Percentiles rank a stretch among this genome's conserved stretches.
These are phyloP conservation scores for Scomber japonicus DNA, from an alignment of 2,113 vertebrate genomes.

Conservation along the genomic window DNA sequence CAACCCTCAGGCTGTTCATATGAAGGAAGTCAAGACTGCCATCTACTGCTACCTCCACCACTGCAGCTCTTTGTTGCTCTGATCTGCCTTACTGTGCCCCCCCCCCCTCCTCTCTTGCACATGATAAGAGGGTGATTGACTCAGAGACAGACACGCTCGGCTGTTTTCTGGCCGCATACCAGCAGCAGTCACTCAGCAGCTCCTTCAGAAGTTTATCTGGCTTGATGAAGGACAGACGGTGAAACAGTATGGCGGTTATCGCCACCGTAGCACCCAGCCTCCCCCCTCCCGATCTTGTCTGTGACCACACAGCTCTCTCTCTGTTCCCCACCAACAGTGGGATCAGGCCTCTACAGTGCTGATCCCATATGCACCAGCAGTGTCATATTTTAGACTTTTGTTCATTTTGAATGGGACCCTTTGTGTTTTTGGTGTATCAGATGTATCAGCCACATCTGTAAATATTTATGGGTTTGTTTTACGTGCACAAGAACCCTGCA, in stretches of 20 bases:
- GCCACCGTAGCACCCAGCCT: constrained; percentile 63
- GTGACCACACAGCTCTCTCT: constrained; percentile 80
- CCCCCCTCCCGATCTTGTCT: constrained; percentile 51
- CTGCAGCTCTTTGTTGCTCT: constrained; percentile 69
- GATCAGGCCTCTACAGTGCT: constrained; percentile 64
- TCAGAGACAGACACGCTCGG: constrained; percentile 82
- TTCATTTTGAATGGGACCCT: constrained; percentile 65
- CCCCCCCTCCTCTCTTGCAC: constrained; percentile 68
- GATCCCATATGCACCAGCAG: constrained; percentile 65
- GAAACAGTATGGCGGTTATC: constrained; percentile 78
- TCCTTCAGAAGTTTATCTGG: constrained; percentile 86
- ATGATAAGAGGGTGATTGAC: constrained; percentile 84
- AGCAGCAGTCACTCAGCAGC: constrained; percentile 85
- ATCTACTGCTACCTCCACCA: constrained; percentile 90
- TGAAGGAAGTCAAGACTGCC: constrained; percentile 93
- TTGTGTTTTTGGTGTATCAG: constrained; percentile 70
- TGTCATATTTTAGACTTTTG: constrained; percentile 74
- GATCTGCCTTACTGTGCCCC: constrained; percentile 39
- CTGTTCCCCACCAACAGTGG: constrained; percentile 70
- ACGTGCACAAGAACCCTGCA: constrained; percentile 61
- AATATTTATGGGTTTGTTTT: constrained; percentile 82
- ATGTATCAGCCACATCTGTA: constrained; percentile 76
- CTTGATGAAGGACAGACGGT: constrained; percentile 80
- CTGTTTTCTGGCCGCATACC: constrained; percentile 83
- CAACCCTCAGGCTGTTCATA: constrained; percentile 56